Conservation (phyloP, 2,113 vertebrate genomes). For the Ictalurus furcatus region DNA sequence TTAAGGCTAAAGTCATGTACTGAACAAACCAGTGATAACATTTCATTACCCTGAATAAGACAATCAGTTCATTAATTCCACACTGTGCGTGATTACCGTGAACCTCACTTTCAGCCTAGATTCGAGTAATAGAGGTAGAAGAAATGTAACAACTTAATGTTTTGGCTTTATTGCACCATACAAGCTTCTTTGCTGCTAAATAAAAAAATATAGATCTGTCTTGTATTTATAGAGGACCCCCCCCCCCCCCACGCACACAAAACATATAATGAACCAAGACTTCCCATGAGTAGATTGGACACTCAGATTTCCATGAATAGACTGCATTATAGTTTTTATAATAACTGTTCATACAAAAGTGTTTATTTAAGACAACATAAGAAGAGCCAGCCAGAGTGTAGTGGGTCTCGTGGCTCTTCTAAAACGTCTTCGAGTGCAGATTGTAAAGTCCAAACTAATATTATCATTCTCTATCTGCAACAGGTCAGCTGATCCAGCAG, state of each 20-base stretch:
- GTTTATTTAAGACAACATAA: neutral
- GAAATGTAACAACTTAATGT: neutral
- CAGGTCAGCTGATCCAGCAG: slow-evolving; percentile 31
- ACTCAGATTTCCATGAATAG: neutral
- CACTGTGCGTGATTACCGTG: neutral
- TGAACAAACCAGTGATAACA: neutral
- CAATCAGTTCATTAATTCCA: too few species aligned
- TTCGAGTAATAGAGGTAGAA: neutral
- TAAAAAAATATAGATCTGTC: neutral
- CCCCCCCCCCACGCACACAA: too few species aligned
- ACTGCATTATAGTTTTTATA: too few species aligned
- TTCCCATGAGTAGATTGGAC: neutral
- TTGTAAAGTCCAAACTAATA: neutral
- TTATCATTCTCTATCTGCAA: neutral
- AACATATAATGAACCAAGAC: neutral
- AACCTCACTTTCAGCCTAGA: neutral
- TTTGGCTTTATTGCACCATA: neutral
- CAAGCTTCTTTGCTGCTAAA: neutral
- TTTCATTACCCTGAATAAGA: neutral
- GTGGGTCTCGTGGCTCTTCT: neutral
- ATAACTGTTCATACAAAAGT: neutral
- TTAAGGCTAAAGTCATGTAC: neutral
- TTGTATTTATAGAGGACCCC: neutral
- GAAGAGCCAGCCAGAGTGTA: neutral
- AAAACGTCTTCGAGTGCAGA: neutral